Percentiles rank a stretch among this genome's conserved stretches.
Conservation (phyloP, 2,113 vertebrate genomes). For the Ibidorhyncha struthersii region DNA sequence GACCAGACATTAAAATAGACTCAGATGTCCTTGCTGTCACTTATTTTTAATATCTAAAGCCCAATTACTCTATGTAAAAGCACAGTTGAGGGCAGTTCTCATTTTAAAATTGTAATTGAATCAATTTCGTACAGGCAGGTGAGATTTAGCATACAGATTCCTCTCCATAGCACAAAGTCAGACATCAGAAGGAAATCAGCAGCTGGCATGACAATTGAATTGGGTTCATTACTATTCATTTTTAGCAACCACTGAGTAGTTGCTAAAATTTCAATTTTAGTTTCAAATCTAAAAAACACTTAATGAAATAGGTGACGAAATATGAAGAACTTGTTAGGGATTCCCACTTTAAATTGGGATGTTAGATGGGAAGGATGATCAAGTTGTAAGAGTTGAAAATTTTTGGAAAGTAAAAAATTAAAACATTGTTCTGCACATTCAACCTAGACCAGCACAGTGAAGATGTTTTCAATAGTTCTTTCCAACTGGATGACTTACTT, state of each 20-base stretch:
- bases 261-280: no score
- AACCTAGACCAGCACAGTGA: neutral
- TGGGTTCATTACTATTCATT: constrained; percentile 17
- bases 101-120: constrained; percentile 10
- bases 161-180: constrained; percentile 22
- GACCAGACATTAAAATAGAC: neutral
- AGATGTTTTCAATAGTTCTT: neutral
- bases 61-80: neutral
- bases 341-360: neutral
- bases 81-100: neutral
- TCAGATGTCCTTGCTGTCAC: neutral
- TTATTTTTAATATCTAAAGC: neutral
- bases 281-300: neutral
- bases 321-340: neutral
- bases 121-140: neutral
- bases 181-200: constrained; percentile 31
- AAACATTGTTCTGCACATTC: neutral
- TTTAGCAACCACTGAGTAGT: constrained; percentile 40
- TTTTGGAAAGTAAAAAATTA: neutral
- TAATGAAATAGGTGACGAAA: constrained; percentile 18
- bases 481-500: neutral
- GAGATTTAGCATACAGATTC: constrained; percentile 8
- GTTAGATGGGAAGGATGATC: neutral
- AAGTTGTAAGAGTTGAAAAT: neutral
- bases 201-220: constrained; percentile 47